Base-by-base conservation (phyloP, 2,888 invertebrate species). In the Drosophila nr. medialis region DNA sequence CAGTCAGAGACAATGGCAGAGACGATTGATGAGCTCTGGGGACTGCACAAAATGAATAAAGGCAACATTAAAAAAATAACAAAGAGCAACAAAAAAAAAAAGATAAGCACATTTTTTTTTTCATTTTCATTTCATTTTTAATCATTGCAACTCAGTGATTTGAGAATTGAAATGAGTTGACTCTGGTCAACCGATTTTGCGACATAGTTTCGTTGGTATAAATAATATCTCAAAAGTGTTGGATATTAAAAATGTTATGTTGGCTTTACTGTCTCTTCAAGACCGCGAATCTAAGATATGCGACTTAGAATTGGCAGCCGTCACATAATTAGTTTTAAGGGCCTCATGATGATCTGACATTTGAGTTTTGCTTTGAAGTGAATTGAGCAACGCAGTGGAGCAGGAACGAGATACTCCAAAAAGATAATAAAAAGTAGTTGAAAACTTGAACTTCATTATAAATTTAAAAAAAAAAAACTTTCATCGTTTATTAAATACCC, bases 91-190 rank as follows among this genome's bases (percentile, higher is more conserved):
- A 18, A 4, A 18, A 18, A 40, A n/a, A n/a, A 40, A 42, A 42
- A 6, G 45, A 45, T 24, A 45, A 45, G 24, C 45, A 8, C 21
- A 15, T 45, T 15, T 45, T 24, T 15, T 7, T 34, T 21, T 45
- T 45, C 7, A 45, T n/a, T n/a, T n/a, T n/a, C n/a, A n/a, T n/a
- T 21, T 45, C 3, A 45, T 45, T 24, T 15, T 45, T 45, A 45
- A 45, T 45, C 45, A 45, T 45, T 45, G 45, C 45, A 45, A 45
- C 2, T 45, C 45, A 15, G 45, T 45, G 45, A 45, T 45, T 45
- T 21, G 11, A 21, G 42, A 21, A 42, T 42, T 42, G 15, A 24
- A 45, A 45, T 24, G 15, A 45, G 24, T 45, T 45, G 45, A 45
- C 24, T 45, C 24, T 24, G 1, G 8, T 45, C 24, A 45, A 24